Evolutionary conservation across 2,888 invertebrate species (phyloP).

Genomic region (Drosophila lutescens): DNA sequence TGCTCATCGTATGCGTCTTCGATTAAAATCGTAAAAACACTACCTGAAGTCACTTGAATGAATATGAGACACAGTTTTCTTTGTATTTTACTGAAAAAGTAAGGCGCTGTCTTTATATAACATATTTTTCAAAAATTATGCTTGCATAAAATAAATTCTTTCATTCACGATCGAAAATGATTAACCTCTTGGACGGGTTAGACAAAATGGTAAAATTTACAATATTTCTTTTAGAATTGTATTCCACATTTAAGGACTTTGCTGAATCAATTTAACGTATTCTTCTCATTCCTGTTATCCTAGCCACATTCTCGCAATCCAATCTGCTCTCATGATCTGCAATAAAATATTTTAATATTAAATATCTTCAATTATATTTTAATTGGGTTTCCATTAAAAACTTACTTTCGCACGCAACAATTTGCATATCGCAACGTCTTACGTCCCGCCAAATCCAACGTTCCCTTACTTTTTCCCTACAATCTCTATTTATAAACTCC

Average conservation of each 20-base stretch:
- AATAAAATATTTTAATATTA: background rate
- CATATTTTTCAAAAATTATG: too few relatives aligned
- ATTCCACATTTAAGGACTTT: background rate
- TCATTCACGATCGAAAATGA: too few relatives aligned
- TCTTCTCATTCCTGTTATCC: constrained; percentile 31
- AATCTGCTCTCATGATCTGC: constrained; percentile 27
- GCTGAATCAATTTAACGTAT: background rate
- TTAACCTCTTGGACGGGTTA: too few relatives aligned
- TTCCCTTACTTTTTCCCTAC: constrained; percentile 8
- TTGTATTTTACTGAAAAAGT: too few relatives aligned
- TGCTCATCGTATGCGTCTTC: background rate
- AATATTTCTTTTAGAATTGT: background rate
- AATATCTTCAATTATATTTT: too few relatives aligned
- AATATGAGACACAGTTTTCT: too few relatives aligned
- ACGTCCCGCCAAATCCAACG: constrained; percentile 38
- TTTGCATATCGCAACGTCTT: constrained; percentile 32
- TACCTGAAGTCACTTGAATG: too few relatives aligned
- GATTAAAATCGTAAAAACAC: too few relatives aligned
- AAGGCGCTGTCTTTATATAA: too few relatives aligned
- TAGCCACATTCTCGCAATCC: constrained; percentile 30
- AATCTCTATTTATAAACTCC: constrained; percentile 14
- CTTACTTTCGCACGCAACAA: constrained; percentile 34
- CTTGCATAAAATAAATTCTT: too few relatives aligned
- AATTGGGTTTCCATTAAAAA: background rate
- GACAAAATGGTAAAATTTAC: too few relatives aligned